Percentiles rank a stretch among this genome's conserved stretches.
Evolutionary conservation across 2,113 vertebrate species (phyloP).

Genomic region (Ranitomeya variabilis): DNA sequence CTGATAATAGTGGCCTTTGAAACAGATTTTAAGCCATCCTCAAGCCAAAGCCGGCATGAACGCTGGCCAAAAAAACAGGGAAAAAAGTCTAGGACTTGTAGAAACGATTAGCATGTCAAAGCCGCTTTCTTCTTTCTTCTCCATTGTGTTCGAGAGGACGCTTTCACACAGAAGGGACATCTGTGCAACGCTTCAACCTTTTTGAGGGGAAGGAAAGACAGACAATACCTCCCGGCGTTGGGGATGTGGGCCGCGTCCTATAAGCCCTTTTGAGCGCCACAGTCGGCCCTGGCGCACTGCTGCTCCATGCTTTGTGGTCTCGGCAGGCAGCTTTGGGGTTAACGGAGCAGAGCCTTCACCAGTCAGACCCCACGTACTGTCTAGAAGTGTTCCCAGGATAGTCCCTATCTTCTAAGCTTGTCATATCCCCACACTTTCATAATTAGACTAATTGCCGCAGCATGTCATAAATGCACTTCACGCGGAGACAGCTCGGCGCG

Average conservation of each 20-base stretch:
- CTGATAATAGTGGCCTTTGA: constrained; percentile 46
- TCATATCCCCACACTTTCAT: constrained; percentile 24
- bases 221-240: constrained; percentile 33
- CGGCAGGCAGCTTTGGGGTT: constrained; percentile 12
- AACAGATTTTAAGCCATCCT: constrained; percentile 17
- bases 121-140: constrained; percentile 36
- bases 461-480: constrained; percentile 19
- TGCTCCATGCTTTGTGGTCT: not conserved
- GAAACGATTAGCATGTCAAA: constrained; percentile 55
- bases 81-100: constrained; percentile 42
- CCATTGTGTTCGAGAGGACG: constrained; percentile 19
- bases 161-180: constrained; percentile 45
- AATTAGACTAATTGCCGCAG: constrained; percentile 49
- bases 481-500: not conserved
- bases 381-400: not conserved
- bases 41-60: constrained; percentile 34
- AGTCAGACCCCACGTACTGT: constrained; percentile 32
- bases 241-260: constrained; percentile 14
- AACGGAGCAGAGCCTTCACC: not conserved
- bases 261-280: constrained; percentile 7
- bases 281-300: not conserved
- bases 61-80: constrained; percentile 22
- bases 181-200: constrained; percentile 35
- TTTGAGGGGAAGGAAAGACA: constrained; percentile 29
- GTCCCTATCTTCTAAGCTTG: constrained; percentile 4